A percentile compares a stretch with the other conserved stretches of the same genome.
Evolutionary conservation across 2,113 vertebrate genomes (phyloP).

Genomic region (Columba janthina): DNA sequence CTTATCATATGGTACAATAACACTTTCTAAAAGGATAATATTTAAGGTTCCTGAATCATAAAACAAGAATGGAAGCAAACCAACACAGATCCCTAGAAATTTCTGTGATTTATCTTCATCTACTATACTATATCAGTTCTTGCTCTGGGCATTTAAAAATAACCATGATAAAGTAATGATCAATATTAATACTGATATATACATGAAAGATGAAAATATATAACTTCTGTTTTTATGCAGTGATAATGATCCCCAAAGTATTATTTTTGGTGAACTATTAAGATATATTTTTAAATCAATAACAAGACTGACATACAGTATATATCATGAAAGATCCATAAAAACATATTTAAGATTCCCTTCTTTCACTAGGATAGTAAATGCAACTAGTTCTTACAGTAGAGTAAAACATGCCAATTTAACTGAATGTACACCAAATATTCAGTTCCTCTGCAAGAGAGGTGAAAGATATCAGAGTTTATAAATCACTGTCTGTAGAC

Average conservation of each 20-base stretch:
- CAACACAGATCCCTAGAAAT: neutral
- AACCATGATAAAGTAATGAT: neutral
- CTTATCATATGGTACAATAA: neutral
- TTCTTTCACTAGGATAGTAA: neutral
- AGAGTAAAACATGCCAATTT: neutral
- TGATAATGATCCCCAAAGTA: neutral
- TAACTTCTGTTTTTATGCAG: neutral
- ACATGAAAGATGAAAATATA: too few relatives aligned
- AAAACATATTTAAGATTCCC: neutral
- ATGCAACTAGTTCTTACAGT: neutral
- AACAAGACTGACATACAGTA: neutral
- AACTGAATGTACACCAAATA: neutral
- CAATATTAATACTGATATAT: neutral
- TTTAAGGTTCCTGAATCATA: neutral
- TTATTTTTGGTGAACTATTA: neutral
- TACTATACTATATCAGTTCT: neutral
- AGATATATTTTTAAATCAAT: neutral
- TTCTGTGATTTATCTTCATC: conserved; percentile 3
- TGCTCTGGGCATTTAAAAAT: neutral
- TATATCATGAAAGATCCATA: neutral
- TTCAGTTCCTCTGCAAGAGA: neutral
- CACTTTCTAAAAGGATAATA: neutral
- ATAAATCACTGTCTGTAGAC: neutral
- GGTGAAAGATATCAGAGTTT: neutral
- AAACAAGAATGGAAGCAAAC: neutral